A percentile compares a stretch with the other conserved stretches of the same genome.
Conservation (phyloP, 2,113 vertebrate species). For the Lycaon pictus region DNA sequence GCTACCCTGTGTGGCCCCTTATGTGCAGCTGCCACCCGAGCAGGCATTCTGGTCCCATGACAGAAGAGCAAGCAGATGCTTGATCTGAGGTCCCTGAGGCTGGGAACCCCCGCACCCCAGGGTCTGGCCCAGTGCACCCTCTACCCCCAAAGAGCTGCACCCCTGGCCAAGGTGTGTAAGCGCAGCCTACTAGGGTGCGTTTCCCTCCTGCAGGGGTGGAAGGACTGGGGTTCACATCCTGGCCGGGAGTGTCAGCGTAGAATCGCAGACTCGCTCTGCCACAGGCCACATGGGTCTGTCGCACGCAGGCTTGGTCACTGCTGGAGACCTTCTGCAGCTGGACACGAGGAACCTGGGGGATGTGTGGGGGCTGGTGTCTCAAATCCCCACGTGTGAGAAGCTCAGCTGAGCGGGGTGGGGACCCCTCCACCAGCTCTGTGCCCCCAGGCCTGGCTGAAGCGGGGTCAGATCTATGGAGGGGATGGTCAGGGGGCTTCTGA, state of each 20-base stretch:
- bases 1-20: not conserved
- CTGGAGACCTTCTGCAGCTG: not conserved
- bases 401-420: not conserved
- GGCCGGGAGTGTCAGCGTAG: not conserved
- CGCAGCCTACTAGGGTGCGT: not conserved
- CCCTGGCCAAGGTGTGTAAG: not conserved
- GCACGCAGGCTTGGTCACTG: rapidly evolving
- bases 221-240: not conserved
- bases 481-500: not conserved
- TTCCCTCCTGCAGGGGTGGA: not conserved
- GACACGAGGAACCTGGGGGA: not conserved
- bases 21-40: rapidly evolving
- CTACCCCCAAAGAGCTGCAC: rapidly evolving
- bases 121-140: not conserved
- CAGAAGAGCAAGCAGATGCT: not conserved
- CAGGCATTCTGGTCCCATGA: rapidly evolving
- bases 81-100: not conserved
- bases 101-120: not conserved
- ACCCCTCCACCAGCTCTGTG: not conserved
- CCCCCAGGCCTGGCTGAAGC: rapidly evolving
- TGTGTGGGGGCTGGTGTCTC: rapidly evolving
- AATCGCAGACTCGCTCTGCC: not conserved
- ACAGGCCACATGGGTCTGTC: rapidly evolving
- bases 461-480: not conserved
- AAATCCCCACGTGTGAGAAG: rapidly evolving